Base-by-base conservation (phyloP, 2,113 vertebrate species). In the Leucoraja erinaceus region DNA sequence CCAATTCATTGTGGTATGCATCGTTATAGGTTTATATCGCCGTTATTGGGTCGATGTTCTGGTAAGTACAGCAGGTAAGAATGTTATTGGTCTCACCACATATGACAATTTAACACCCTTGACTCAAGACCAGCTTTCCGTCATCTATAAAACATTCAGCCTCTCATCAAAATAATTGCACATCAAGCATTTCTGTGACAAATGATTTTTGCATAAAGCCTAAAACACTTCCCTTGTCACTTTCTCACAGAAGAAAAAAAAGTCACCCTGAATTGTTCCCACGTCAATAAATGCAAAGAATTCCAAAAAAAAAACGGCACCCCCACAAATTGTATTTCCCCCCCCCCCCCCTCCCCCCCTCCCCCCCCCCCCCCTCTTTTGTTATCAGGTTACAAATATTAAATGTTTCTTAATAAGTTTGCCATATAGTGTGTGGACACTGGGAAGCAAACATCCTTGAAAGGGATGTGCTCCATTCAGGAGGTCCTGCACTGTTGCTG, bases 391-490 rank as follows among this genome's bases (percentile, higher is more conserved):
- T 96, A 96, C 94, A 97, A 96, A 97, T 96, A 97, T 97, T 96
- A 97, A 98, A 96, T 95, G 95, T 97, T 97, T 96, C 95, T 97
- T 97, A 97, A 96, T 97, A 97, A 96, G 95, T 95, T 96, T 95
- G 95, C 95, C 94, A 0, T 94, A 91, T 74, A 72, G 93, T 94
- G n/a, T 94, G 93, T 93, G 95, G 93, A 94, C 96, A 94, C 38
- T 93, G 90, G 94, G 31, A 63, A 63, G 95, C 95, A 95, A 97
- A 96, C 94, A 94, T 94, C 93, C 78, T 94, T 95, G 94, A 95
- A 96, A 94, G 95, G 38, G 96, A 95, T 94, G 95, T 94, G 94
- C 94, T 95, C 95, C 95, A 95, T 95, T 95, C 93, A 93, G 93
- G 94, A 93, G 94, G 66, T 25, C 95, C 95, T 96, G 96, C 95